Evolutionary conservation across 1,140 invertebrate species (phyloP).

Genomic region (Eubasilissa regina): DNA sequence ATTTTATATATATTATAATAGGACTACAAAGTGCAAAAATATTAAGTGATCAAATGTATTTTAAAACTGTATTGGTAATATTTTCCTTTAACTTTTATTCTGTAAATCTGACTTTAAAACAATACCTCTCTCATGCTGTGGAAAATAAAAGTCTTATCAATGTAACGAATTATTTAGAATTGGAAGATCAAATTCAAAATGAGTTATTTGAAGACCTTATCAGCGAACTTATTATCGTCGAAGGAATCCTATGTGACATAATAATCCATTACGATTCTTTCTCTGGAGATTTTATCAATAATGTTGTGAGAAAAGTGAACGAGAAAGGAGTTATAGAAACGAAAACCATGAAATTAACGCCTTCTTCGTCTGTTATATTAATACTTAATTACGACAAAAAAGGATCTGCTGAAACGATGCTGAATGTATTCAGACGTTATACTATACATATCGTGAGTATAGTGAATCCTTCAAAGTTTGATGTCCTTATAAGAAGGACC

Average conservation of each 20-base stretch:
- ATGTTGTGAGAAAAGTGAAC: not conserved
- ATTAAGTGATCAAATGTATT: too few relatives aligned
- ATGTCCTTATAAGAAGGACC: not conserved
- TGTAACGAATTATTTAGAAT: too few relatives aligned
- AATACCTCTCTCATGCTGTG: too few relatives aligned
- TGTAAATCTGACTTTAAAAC: too few relatives aligned
- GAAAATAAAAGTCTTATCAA: too few relatives aligned
- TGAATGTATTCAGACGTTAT: not conserved
- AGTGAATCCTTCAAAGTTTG: not conserved
- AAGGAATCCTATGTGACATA: not conserved
- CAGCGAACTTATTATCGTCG: not conserved
- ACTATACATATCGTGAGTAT: slow-evolving; percentile 9
- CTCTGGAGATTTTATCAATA: not conserved
- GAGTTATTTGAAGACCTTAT: not conserved
- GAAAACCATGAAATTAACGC: too few relatives aligned
- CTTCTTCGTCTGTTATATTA: not conserved
- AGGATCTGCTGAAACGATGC: not conserved
- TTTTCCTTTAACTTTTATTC: too few relatives aligned
- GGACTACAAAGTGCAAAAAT: too few relatives aligned
- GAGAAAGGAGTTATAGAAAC: not conserved
- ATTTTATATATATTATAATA: too few relatives aligned
- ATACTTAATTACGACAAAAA: slow-evolving; percentile 21
- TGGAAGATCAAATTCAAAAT: not conserved
- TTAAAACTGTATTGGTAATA: too few relatives aligned
- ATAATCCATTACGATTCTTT: not conserved